Evolutionary conservation across 1,140 invertebrate species (phyloP), one percentile per base, ranked within the genome.

Genomic region (Cryptotermes secundus): DNA sequence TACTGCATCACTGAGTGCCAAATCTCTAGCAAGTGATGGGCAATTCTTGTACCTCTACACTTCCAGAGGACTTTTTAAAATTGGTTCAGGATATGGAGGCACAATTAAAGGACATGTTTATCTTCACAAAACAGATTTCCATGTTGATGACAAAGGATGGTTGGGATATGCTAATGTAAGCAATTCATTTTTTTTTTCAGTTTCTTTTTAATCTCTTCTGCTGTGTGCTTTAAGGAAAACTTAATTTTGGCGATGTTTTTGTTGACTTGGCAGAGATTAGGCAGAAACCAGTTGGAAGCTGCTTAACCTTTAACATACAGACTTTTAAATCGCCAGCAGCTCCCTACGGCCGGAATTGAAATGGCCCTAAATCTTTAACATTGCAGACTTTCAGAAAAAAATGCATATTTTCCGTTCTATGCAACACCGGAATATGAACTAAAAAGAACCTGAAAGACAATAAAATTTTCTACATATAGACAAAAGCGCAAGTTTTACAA

Each of bases 21-120:
- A 92, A 87, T 93, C 94, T 85, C 92, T 97, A 88, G 95, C 94
- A 9, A 96, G 96, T 88, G 97, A 99, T 91, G 97, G 98, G 35
- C 93, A 94, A 86, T 97, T 94, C 89, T 91, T 99, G 36, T 99
- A 97, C 90, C 89, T 99, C 7, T 94, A 95, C 87, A 95, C 93
- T 87, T 93, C 94, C 1, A 94, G 93, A 87, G 95, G 96, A 16
- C 90, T 98, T 80, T 92, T 96, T 49, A 98, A 99, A 91, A 94
- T 99, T 86, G 97, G 97, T 14, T 97, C 97, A 86, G 97, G 98
- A 34, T 98, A 97, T 90, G 95, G 95, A 65, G 96, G 95, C 86
- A 97, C 97, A 22, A 93, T 97, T 85, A 96, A 95, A 91, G 97
- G 96, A 42, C 95, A 96, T 89, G 90, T 98, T 59, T 97, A 97